Evolutionary conservation across 1,140 invertebrate genomes (phyloP), one percentile per base, ranked within the genome.

Genomic region (Panagrolaimus sp.): DNA sequence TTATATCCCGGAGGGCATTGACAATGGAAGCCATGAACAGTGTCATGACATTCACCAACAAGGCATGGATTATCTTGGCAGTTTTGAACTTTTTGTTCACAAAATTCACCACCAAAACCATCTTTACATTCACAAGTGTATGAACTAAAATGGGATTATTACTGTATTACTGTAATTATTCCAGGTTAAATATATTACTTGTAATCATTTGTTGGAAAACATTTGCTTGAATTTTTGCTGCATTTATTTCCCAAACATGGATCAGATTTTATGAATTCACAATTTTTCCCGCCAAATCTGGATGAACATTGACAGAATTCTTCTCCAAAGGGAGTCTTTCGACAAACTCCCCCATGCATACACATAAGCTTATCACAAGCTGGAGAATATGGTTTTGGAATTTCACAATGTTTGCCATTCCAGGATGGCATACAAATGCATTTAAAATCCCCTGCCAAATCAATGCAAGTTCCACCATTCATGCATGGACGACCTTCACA

Each of bases 371-470:
- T 88, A 0, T 88, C 87, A 76, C 94, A 97, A 1, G 96, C 52
- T 85, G 78, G 96, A n/a, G 24, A 38, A 15, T 48, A 70, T 75
- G 80, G 47, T 70, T 76, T 62, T 63, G 28, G 15, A 21, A 48
- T 90, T 82, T 94, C 91, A 79, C 93, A 95, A 0, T 93, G 85
- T 52, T 88, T 87, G 15, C 93, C 93, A 0, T 90, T 92, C 83
- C 91, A 95, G 0, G 92, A 93, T 0, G 90, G 88, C 82, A 90
- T 89, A 74, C 92, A 95, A 44, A 88, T 87, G 84, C 92, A 94
- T 48, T 38, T 43, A 15, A 94, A 93, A 81, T 92, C 90, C 4
- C 91, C 92, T 75, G 94, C 91, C 71, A 90, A 91, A 82, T 94
- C 93, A 55, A 87, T 84, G 77, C 92, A 94, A 10, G 90, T 91